These are phyloP conservation scores for Xylota sylvarum DNA, from an alignment of 2,888 invertebrate genomes.

Conservation along the genomic window DNA sequence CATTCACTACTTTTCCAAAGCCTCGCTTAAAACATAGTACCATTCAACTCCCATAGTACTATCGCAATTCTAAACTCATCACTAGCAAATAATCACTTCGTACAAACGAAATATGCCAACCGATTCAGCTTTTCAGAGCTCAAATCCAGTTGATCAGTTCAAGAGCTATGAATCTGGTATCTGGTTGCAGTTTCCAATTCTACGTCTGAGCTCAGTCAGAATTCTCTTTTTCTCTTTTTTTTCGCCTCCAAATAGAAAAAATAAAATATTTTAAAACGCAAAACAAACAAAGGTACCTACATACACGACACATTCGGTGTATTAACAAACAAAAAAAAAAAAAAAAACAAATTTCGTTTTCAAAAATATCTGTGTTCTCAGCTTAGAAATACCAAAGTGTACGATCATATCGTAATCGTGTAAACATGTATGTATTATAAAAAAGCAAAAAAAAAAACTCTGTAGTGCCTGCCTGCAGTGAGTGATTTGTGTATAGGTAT, in stretches of 20 bases:
- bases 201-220: slow-evolving; percentile 68
- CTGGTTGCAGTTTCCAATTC: slow-evolving; percentile 77
- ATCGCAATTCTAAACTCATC: slow-evolving; percentile 29
- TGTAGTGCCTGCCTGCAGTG: slow-evolving; percentile 62
- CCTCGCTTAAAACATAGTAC: background rate
- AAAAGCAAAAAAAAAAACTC: slow-evolving; percentile 37
- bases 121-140: slow-evolving; percentile 74
- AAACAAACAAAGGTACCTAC: slow-evolving; percentile 48
- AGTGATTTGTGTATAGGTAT: slow-evolving; percentile 73
- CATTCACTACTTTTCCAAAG: background rate
- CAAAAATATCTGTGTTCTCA: slow-evolving; percentile 62
- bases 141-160: slow-evolving; percentile 77
- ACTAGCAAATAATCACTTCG: slow-evolving; percentile 57
- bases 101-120: slow-evolving; percentile 69
- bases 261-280: slow-evolving; percentile 48
- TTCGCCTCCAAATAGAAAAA: slow-evolving; percentile 31
- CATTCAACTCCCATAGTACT: slow-evolving; percentile 35
- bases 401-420: slow-evolving; percentile 68
- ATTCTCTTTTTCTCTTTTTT: slow-evolving; percentile 28
- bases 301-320: slow-evolving; percentile 46
- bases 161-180: slow-evolving; percentile 77
- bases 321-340: slow-evolving; percentile 19
- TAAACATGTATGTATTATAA: slow-evolving; percentile 77
- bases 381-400: slow-evolving; percentile 74
- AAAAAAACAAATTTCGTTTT: slow-evolving; percentile 13